Conservation (phyloP, 2,888 invertebrate genomes). For the Hypomecis punctinalis region DNA sequence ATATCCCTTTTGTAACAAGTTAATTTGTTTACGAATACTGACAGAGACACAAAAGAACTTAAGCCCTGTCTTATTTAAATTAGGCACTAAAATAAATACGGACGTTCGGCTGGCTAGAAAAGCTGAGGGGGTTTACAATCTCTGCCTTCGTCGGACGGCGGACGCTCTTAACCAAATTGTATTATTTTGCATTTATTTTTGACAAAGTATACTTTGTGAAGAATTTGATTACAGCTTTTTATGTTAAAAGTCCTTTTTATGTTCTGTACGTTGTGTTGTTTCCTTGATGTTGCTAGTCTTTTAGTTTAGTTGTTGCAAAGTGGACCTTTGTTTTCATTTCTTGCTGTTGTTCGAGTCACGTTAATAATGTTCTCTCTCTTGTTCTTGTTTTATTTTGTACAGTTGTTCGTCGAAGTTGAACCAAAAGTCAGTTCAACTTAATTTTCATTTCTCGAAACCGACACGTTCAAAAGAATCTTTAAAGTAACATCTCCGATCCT, state of each 20-base stretch:
- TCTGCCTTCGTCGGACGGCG: conserved; percentile 57
- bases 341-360: background rate
- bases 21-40: conserved; percentile 78
- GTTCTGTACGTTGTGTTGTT: conserved; percentile 49
- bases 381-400: background rate
- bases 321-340: background rate
- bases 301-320: conserved; percentile 26
- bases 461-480: conserved; percentile 5
- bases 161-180: conserved; percentile 79
- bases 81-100: conserved; percentile 80
- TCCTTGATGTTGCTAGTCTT: conserved; percentile 44
- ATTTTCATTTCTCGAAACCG: conserved; percentile 5
- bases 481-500: conserved; percentile 8
- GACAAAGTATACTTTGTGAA: conserved; percentile 70
- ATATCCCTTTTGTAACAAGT: conserved; percentile 62
- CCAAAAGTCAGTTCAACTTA: background rate
- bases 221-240: conserved; percentile 53
- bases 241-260: conserved; percentile 47
- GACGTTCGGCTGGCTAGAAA: conserved; percentile 60
- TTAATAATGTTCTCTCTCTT: too few relatives aligned
- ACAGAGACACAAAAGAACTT: conserved; percentile 76
- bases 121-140: conserved; percentile 68
- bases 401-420: background rate
- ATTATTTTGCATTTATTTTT: conserved; percentile 84
- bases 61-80: conserved; percentile 81